Conservation (phyloP, 2,888 invertebrate genomes). For the Lapara coniferarum region DNA sequence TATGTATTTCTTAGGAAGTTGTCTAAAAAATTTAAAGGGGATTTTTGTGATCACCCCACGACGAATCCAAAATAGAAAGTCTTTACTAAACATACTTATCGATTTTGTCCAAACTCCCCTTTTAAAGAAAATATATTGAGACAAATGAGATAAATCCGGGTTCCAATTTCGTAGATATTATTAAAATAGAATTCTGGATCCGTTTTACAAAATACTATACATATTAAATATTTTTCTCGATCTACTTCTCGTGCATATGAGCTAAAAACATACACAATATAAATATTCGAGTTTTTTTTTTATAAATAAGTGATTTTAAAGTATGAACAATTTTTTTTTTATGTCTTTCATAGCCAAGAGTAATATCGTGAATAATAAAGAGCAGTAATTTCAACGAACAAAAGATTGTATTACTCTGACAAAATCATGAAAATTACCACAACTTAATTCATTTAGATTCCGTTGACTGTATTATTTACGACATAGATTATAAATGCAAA, state of each 20-base stretch:
- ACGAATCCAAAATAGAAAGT: slow-evolving; percentile 4
- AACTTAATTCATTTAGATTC: slow-evolving; percentile 33
- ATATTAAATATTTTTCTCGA: no score
- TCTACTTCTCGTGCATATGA: no score
- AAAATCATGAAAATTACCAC: not conserved
- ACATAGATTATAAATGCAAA: slow-evolving; percentile 55
- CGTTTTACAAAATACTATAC: no score
- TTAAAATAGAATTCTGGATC: no score
- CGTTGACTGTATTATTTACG: slow-evolving; percentile 52
- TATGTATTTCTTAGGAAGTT: not conserved
- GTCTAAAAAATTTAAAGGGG: slow-evolving; percentile 29
- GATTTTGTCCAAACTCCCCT: not conserved
- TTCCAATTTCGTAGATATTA: not conserved
- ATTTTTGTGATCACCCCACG: slow-evolving; percentile 19
- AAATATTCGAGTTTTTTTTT: no score
- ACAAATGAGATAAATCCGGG: slow-evolving; percentile 6
- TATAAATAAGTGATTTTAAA: no score
- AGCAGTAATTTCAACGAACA: not conserved
- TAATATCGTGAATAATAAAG: not conserved
- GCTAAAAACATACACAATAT: no score
- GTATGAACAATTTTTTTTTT: no score
- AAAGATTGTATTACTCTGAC: not conserved
- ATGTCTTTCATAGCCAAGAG: not conserved
- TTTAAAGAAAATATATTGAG: not conserved
- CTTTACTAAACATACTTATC: not conserved